Percentiles rank a stretch among this genome's conserved stretches.
Conservation (phyloP, 1,140 invertebrate genomes). For the Zaprionus vittiger region DNA sequence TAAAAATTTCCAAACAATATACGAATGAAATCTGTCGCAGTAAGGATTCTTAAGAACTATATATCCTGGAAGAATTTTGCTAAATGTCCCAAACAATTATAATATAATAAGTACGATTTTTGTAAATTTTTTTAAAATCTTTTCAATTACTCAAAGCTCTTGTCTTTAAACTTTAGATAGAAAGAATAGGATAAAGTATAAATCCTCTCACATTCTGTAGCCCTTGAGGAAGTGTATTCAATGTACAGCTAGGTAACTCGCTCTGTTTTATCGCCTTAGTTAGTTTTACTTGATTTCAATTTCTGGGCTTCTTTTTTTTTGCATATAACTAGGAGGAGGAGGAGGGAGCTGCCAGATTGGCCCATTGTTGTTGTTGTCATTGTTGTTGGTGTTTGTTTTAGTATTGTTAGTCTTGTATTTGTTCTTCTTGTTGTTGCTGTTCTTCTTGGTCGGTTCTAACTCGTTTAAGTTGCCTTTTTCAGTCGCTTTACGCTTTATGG, state of each 20-base stretch:
- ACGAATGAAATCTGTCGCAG: too few species aligned
- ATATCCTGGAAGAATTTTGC: too few species aligned
- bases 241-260: neutral
- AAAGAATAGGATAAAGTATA: too few species aligned
- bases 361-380: conserved; percentile 34
- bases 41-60: too few species aligned
- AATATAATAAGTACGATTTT: too few species aligned
- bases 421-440: conserved; percentile 3
- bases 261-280: neutral
- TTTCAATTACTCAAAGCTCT: too few species aligned
- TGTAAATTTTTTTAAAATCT: too few species aligned
- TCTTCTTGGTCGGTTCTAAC: conserved; percentile 20
- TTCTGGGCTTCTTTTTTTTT: conserved; percentile 24
- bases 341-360: conserved; percentile 26
- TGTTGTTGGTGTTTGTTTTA: conserved; percentile 1
- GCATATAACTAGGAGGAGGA: conserved; percentile 8
- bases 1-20: too few species aligned
- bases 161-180: too few species aligned
- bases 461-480: conserved; percentile 34
- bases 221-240: neutral
- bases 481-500: conserved; percentile 51
- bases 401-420: conserved; percentile 7
- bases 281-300: conserved; percentile 14
- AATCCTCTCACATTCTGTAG: neutral
- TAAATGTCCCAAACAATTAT: too few species aligned